These are phyloP conservation scores for Graphium colonna DNA, from an alignment of 2,888 invertebrate genomes.

Conservation along the genomic window DNA sequence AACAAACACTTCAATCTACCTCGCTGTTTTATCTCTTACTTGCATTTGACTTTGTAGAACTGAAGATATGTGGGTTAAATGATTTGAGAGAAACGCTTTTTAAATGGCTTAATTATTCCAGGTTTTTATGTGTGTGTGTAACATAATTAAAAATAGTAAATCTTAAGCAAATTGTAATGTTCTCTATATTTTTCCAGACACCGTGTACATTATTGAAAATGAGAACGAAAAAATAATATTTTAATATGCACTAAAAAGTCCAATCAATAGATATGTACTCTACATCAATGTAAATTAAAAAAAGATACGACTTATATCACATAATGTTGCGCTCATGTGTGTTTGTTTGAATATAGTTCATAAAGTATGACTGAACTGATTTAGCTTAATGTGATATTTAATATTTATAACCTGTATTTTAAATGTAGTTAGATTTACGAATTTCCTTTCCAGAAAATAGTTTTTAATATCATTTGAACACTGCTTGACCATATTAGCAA, in stretches of 20 bases:
- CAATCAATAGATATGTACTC: constrained; percentile 3
- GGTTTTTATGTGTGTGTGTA: constrained; percentile 3
- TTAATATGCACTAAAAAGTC: constrained; percentile 4
- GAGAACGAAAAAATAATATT: neutral
- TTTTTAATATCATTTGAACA: constrained; percentile 39
- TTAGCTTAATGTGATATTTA: constrained; percentile 79
- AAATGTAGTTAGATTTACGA: constrained; percentile 57
- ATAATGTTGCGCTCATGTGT: constrained; percentile 23
- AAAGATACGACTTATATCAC: neutral
- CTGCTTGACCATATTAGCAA: constrained; percentile 33
- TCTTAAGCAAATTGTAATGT: constrained; percentile 1
- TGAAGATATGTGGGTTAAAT: constrained; percentile 5
- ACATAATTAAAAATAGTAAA: neutral
- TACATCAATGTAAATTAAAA: neutral
- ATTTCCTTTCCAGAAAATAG: constrained; percentile 47
- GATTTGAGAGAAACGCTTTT: constrained; percentile 8
- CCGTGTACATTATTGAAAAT: neutral
- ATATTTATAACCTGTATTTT: constrained; percentile 70
- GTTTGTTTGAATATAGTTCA: constrained; percentile 50
- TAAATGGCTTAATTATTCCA: constrained; percentile 4
- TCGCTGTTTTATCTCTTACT: constrained; percentile 44
- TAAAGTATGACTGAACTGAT: constrained; percentile 73
- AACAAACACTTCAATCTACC: constrained; percentile 61
- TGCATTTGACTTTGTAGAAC: constrained; percentile 18
- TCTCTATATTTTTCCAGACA: constrained; percentile 9